phyloP scores from a whole-genome alignment of 2,888 invertebrate genomes.

The Antitype chi region DNA sequence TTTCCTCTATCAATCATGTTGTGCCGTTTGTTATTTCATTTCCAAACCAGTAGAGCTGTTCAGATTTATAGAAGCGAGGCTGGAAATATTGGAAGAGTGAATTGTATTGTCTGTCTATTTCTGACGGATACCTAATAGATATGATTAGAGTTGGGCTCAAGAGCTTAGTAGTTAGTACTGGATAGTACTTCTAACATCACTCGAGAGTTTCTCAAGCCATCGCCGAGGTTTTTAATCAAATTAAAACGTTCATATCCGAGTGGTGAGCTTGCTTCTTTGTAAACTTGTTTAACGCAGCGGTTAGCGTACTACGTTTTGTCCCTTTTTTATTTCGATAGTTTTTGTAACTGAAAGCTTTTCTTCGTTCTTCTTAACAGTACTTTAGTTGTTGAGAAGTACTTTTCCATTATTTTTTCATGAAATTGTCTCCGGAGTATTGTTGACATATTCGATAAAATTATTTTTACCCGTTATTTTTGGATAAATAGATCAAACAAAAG shows the following conservation, averaged over 20 bases:
- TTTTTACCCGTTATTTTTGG: conserved; percentile 5
- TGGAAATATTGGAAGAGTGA: conserved; percentile 13
- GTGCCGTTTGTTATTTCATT: conserved; percentile 31
- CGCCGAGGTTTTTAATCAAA: conserved; percentile 66
- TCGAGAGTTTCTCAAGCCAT: conserved; percentile 31
- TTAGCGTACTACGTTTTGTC: conserved; percentile 54
- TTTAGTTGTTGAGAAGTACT: conserved; percentile 52
- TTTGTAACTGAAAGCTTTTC: conserved; percentile 72
- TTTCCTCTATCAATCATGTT: conserved; percentile 22
- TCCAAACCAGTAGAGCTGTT: conserved; percentile 22
- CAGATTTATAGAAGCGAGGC: conserved; percentile 17
- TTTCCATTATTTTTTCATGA: conserved; percentile 61
- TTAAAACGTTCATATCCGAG: conserved; percentile 64
- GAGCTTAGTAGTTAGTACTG: conserved; percentile 18
- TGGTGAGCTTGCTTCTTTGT: conserved; percentile 53
- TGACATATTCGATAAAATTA: conserved; percentile 19
- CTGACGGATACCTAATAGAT: conserved; percentile 25
- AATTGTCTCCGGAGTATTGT: conserved; percentile 22
- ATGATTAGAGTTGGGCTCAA: conserved; percentile 12
- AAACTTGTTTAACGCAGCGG: conserved; percentile 49
- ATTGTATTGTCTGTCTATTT: conserved; percentile 36
- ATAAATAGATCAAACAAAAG: conserved; percentile 3
- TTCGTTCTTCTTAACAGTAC: conserved; percentile 39
- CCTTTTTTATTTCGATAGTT: conserved; percentile 68
- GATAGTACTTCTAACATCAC: conserved; percentile 17